These are phyloP conservation scores for Drosophila ambigua DNA, from an alignment of 1,140 invertebrate genomes.

Conservation along the genomic window DNA sequence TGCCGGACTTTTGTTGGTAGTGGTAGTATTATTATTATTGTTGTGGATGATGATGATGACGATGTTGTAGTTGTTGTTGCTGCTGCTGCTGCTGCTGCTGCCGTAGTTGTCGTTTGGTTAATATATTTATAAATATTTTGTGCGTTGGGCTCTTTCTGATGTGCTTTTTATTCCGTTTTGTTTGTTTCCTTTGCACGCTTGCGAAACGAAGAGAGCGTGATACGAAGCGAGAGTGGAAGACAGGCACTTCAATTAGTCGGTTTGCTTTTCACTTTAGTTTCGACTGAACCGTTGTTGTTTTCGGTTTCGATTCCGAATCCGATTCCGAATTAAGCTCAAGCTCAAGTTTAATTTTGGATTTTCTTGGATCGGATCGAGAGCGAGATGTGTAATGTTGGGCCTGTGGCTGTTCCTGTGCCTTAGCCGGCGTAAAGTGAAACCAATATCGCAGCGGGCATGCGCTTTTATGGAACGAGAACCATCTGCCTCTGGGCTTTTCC, in stretches of 20 bases:
- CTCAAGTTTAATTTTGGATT: conserved; percentile 17
- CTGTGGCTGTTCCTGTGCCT: conserved; percentile 30
- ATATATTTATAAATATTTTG: conserved; percentile 51
- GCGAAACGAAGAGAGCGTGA: neutral
- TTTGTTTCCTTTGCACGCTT: conserved; percentile 72
- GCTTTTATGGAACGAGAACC: conserved; percentile 62
- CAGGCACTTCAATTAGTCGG: conserved; percentile 68
- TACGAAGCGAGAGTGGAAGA: neutral
- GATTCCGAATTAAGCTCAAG: conserved; percentile 12
- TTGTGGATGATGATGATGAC: too few relatives aligned
- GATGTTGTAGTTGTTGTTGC: too few relatives aligned
- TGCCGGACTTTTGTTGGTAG: conserved; percentile 54
- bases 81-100: conserved; percentile 36
- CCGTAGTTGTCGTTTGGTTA: conserved; percentile 25
- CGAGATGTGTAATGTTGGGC: too few relatives aligned
- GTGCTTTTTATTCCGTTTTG: conserved; percentile 65
- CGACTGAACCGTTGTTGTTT: conserved; percentile 32
- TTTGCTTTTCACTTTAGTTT: conserved; percentile 69
- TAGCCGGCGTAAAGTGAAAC: conserved; percentile 61
- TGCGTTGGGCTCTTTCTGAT: conserved; percentile 26
- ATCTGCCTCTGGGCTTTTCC: conserved; percentile 54
- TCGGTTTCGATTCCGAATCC: neutral
- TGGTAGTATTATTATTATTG: neutral
- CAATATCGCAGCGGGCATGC: conserved; percentile 22
- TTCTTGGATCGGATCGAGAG: neutral